phyloP scores from a whole-genome alignment of 2,113 vertebrate genomes.

The Nibea coibor region DNA sequence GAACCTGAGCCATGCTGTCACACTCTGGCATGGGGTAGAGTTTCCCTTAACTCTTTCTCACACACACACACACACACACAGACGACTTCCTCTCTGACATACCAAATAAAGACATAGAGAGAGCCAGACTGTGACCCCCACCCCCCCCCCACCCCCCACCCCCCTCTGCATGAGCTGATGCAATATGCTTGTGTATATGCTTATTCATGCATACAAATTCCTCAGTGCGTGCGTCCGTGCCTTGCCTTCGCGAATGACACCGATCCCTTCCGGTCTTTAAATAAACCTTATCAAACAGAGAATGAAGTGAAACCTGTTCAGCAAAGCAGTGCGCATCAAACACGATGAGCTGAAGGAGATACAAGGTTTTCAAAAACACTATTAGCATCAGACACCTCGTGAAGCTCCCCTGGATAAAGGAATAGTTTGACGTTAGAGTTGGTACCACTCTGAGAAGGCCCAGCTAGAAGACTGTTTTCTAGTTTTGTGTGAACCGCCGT shows the following conservation, averaged over 20 bases:
- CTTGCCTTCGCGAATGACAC: constrained; percentile 8
- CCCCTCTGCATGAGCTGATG: constrained; percentile 1
- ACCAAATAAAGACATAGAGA: constrained; percentile 32
- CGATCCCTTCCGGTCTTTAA: background rate
- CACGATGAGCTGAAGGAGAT: background rate
- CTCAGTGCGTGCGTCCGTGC: background rate
- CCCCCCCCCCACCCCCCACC: too few relatives aligned
- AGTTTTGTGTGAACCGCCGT: background rate
- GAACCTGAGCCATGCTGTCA: constrained; percentile 58
- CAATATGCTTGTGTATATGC: constrained; percentile 3
- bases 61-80: background rate
- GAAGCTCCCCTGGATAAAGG: background rate
- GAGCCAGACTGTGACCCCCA: background rate
- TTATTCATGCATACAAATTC: constrained; percentile 14
- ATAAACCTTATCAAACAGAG: background rate
- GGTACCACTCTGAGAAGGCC: background rate
- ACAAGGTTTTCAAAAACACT: background rate
- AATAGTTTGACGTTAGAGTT: background rate
- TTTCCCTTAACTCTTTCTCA: constrained; percentile 41
- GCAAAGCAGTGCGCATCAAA: background rate
- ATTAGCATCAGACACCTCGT: background rate
- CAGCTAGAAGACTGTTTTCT: background rate
- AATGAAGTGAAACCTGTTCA: constrained; percentile 38
- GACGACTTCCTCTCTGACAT: constrained; percentile 23
- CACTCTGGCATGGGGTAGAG: constrained; percentile 48